Evolutionary conservation across 2,888 invertebrate species (phyloP), one percentile per base, ranked within the genome.

Genomic region (Adela reaumurella): DNA sequence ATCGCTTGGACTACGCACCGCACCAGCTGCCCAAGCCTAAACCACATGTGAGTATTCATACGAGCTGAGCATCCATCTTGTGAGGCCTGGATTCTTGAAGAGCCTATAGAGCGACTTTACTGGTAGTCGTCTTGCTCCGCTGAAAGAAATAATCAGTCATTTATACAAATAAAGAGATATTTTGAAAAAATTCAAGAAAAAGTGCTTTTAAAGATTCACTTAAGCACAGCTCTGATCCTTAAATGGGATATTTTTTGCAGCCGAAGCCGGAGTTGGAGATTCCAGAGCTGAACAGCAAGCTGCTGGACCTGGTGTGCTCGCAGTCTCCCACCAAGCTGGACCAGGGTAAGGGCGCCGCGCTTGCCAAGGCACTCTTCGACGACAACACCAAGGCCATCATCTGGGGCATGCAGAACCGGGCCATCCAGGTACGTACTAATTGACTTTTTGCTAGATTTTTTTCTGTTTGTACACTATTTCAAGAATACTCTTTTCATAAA

Each of bases 361-460:
- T 65, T 0, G 55, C 66, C 0, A 64, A 76, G 54, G 83, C 88
- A 19, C 81, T 95, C 53, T 95, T 97, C 77, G 85, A 83, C n/a
- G 85, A 84, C 55, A 81, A 84, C 52, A 97, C 97, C 11, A 93
- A 92, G 66, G 88, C 97, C 10, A 95, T 99, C 62, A 90, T 99
- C 17, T 99, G 98, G 98, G 99, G 99, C 53, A 97, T 99, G 95
- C 99, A 99, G 79, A 92, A 91, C 45, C 81, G 97, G 52, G 98
- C 99, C 18, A 95, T 99, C 8, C 97, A 93, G 76, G 78, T 77
- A 52, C 43, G 17, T n/a, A 49, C n/a, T n/a, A n/a, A n/a, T n/a
- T n/a, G n/a, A n/a, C n/a, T n/a, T n/a, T n/a, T n/a, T n/a, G n/a
- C n/a, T n/a, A n/a, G n/a, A n/a, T n/a, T n/a, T n/a, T n/a, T n/a